Percentiles rank a stretch among this genome's conserved stretches.
Conservation (phyloP, 2,113 vertebrate species). For the Zosterops hypoxanthus region DNA sequence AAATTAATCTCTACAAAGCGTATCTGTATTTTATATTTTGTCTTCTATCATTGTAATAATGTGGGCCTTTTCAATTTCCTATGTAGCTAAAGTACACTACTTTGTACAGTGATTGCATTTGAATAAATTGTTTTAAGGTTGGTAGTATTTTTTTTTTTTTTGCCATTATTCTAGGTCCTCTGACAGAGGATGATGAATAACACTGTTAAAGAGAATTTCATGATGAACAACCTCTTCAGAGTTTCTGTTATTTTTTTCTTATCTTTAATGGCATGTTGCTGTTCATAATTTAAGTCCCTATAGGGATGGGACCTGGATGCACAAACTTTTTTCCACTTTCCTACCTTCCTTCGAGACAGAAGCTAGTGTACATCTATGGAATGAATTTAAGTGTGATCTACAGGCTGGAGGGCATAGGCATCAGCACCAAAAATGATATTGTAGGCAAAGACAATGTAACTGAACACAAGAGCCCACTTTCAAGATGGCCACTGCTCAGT, state of each 20-base stretch:
- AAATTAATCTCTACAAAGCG: not conserved
- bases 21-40: not conserved
- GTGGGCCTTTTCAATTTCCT: not conserved
- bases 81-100: not conserved
- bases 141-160: not conserved
- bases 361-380: not conserved
- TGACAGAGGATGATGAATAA: conserved; percentile 33
- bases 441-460: not conserved
- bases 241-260: not conserved
- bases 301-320: not conserved
- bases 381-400: not conserved
- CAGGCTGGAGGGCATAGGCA: not conserved
- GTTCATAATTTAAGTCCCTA: not conserved
- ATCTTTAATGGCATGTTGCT: not conserved
- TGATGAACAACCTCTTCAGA: not conserved
- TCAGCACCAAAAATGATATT: not conserved
- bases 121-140: conserved; percentile 24
- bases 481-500: not conserved
- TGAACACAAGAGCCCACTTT: not conserved
- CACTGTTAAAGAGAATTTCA: not conserved
- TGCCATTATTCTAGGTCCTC: not conserved
- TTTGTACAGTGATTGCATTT: not conserved
- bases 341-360: not conserved
- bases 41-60: not conserved
- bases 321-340: not conserved